Evolutionary conservation across 2,113 vertebrate genomes (phyloP), one percentile per base, ranked within the genome.

Genomic region (Odobenus rosmarus): DNA sequence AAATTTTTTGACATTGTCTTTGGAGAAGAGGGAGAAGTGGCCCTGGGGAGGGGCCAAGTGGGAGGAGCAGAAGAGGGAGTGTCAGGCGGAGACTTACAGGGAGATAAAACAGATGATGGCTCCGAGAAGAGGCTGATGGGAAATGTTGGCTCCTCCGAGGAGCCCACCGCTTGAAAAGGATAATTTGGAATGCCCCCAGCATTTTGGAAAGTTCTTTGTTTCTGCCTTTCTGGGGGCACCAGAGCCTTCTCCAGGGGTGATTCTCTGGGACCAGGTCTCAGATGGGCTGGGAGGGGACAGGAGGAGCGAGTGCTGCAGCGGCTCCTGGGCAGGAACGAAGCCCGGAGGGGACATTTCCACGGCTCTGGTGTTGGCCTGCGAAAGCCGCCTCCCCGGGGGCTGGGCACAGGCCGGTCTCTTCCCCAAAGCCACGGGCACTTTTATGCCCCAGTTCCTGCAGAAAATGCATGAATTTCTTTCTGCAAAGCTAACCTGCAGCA

Each of bases 1-100:
- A 96, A 97, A 36, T 81, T 39, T 96, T 97, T 93, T 90, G 95
- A 96, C 69, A 90, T 46, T 92, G 93, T 91, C 61, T 95, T 95
- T 74, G 84, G 87, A 46, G 80, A 93, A 90, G 92, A 96, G 69
- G 62, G n/a, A 81, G 79, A 87, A 51, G 24, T 64, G 92, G 74
- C 83, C 49, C 89, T 51, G 69, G 62, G 87, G 92, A 96, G 62
- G 21, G 59, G 39, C 28, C 1, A 7, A 90, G 84, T 31, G 5
- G 36, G 83, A 28, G 23, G 14, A 67, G 13, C 21, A 51, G n/a
- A 19, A 8, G 84, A 39, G 21, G 21, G n/a, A 31, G n/a, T 12
- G 12, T 49, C 67, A 42, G 26, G 76, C 0, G 0, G 69, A 9
- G 24, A 19, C 10, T 64, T 55, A 3, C 3, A 15, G 71, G 19